Base-by-base conservation (phyloP, 2,797 vertebrate species). In the Micropoecilia bifurca region DNA sequence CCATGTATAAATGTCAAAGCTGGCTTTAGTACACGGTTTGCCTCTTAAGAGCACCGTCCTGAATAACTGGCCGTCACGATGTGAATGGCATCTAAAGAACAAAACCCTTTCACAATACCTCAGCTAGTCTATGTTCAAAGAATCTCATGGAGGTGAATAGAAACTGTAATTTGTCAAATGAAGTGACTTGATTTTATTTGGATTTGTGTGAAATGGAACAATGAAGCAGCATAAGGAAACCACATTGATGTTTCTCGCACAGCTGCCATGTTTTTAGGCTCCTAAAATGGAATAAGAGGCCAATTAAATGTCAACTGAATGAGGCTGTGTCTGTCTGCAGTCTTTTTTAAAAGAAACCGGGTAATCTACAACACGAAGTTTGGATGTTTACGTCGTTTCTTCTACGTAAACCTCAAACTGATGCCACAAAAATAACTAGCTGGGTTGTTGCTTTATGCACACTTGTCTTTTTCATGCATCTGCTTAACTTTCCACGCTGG, bases 201-300 rank as follows among this genome's bases (percentile, higher is more conserved):
- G 55, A 83, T 83, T 86, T 74, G 18, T 55, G 78, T 85, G 71
- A 46, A 80, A 74, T 41, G 68, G 55, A 46, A 76, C 73, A 59
- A 76, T 77, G 28, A 61, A 33, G 73, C 74, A 73, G 72, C 59
- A 77, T 80, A 76, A 91, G 76, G 81, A 53, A 90, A 82, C 75
- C 77, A 50, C 57, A 78, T 80, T 76, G 80, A 90, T 73, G 85
- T 81, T 88, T 88, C 87, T 90, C 82, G 88, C 83, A 84, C 39
- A 46, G 71, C 79, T 55, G 61, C 72, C 28, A 77, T 50, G 55
- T 59, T 85, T 80, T 82, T n/a, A 77, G 74, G 48, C 57, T 84
- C 53, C 71, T 20, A 33, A 2, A 43, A 43, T 10, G 43, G 8
- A 43, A 9, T 10, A 30, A 46, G 61, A 36, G 45, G 46, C 73